Evolutionary conservation across 53 echinoderm and acorn worm genomes (phyloP).

Genomic region (Arbacia lixula): DNA sequence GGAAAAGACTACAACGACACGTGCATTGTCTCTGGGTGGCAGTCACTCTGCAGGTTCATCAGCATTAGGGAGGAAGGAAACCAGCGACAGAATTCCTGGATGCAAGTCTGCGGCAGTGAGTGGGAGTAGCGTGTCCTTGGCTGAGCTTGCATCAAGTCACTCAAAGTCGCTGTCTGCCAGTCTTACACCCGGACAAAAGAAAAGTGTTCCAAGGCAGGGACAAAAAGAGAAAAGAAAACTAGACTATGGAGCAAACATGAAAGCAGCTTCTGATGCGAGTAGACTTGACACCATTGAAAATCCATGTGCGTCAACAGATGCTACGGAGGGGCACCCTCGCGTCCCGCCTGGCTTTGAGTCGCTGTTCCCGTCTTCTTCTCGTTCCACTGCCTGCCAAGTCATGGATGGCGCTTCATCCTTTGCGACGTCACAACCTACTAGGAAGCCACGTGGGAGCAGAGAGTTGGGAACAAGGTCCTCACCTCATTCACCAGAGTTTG

Average conservation of each 20-base stretch:
- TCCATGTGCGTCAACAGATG: background rate
- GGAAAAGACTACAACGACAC: background rate
- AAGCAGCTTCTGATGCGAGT: too few relatives aligned
- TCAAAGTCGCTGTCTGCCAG: too few relatives aligned
- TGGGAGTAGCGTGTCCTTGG: slow-evolving; percentile 25
- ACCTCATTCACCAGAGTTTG: too few relatives aligned
- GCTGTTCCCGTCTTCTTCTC: background rate
- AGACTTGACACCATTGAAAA: background rate
- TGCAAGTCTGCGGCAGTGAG: background rate
- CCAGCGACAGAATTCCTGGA: slow-evolving; percentile 6
- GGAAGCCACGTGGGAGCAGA: too few relatives aligned
- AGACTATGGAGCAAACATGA: too few relatives aligned
- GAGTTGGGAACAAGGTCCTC: too few relatives aligned
- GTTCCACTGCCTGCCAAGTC: background rate
- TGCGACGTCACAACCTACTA: too few relatives aligned
- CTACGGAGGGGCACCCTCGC: background rate
- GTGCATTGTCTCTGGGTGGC: slow-evolving; percentile 10
- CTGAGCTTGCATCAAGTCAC: slow-evolving; percentile 50
- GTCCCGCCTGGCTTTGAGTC: slow-evolving; percentile 41
- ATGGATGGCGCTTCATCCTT: background rate
- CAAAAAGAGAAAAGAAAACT: too few relatives aligned
- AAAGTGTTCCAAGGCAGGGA: too few relatives aligned
- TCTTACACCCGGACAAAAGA: too few relatives aligned
- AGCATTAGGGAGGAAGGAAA: background rate
- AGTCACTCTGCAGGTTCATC: slow-evolving; percentile 14